A percentile compares a stretch with the other conserved stretches of the same genome.
Conservation (phyloP, 1,140 invertebrate genomes). For the Leguminivora glycinivorella region DNA sequence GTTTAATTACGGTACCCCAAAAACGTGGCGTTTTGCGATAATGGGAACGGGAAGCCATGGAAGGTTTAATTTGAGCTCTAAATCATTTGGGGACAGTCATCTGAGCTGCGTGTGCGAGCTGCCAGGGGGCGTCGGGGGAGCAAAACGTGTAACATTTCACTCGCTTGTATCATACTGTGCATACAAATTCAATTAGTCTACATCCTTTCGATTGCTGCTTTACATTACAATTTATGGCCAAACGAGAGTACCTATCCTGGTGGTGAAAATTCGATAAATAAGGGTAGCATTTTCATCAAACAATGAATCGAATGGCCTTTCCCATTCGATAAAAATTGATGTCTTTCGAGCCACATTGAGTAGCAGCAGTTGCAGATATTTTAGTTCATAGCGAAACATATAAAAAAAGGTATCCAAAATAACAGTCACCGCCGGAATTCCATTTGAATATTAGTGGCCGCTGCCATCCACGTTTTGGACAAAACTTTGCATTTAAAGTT, state of each 20-base stretch:
- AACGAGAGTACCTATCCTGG: not conserved
- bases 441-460: constrained; percentile 15
- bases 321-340: not conserved
- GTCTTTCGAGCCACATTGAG: not conserved
- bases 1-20: constrained; percentile 39
- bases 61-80: constrained; percentile 51
- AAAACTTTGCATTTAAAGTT: constrained; percentile 28
- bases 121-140: constrained; percentile 40
- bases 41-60: constrained; percentile 30
- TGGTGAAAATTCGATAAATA: not conserved
- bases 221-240: constrained; percentile 21
- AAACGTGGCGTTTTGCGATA: constrained; percentile 27
- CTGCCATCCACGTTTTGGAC: constrained; percentile 31
- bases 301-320: not conserved
- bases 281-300: not conserved
- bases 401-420: not conserved
- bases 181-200: constrained; percentile 24
- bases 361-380: not conserved
- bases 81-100: constrained; percentile 56
- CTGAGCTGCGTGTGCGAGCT: constrained; percentile 44
- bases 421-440: not conserved
- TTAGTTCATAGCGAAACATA: not conserved
- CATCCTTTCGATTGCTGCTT: constrained; percentile 10
- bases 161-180: constrained; percentile 8
- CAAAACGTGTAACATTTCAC: constrained; percentile 46